These are phyloP conservation scores for Acrocyrtus sp. DNA, from an alignment of 2,888 invertebrate genomes.

Conservation along the genomic window DNA sequence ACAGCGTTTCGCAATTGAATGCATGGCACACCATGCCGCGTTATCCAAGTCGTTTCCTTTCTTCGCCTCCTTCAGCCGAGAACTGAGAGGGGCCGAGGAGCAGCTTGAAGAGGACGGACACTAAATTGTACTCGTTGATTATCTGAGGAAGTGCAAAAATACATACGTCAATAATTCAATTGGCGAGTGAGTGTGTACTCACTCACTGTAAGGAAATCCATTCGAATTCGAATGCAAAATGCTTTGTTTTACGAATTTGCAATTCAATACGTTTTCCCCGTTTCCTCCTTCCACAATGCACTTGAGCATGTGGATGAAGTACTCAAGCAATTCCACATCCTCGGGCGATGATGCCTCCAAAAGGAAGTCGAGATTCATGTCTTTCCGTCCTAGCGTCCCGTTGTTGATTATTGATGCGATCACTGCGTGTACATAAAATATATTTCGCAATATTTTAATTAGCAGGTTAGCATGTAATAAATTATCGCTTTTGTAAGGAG, in stretches of 20 bases:
- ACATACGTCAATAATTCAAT: no score
- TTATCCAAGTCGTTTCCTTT: slow-evolving; percentile 24
- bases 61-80: slow-evolving; percentile 8
- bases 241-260: no score
- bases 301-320: slow-evolving; percentile 54
- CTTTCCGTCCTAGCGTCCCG: slow-evolving; percentile 12
- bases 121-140: slow-evolving; percentile 46
- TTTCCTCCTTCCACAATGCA: slow-evolving; percentile 38
- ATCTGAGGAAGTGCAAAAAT: slow-evolving; percentile 49
- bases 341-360: slow-evolving; percentile 52
- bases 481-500: no score
- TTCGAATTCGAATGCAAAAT: background rate
- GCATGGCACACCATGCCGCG: slow-evolving; percentile 46
- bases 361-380: slow-evolving; percentile 19
- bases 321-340: slow-evolving; percentile 56
- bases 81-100: slow-evolving; percentile 56
- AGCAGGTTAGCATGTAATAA: no score
- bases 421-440: slow-evolving; percentile 32
- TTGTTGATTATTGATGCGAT: slow-evolving; percentile 45
- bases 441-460: background rate
- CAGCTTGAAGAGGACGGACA: slow-evolving; percentile 39
- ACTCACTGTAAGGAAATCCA: background rate
- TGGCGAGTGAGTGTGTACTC: no score
- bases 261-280: slow-evolving; percentile 41
- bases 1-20: slow-evolving; percentile 46